These are phyloP conservation scores for Sphinx pinastri DNA, from an alignment of 2,888 invertebrate species.

Conservation along the genomic window DNA sequence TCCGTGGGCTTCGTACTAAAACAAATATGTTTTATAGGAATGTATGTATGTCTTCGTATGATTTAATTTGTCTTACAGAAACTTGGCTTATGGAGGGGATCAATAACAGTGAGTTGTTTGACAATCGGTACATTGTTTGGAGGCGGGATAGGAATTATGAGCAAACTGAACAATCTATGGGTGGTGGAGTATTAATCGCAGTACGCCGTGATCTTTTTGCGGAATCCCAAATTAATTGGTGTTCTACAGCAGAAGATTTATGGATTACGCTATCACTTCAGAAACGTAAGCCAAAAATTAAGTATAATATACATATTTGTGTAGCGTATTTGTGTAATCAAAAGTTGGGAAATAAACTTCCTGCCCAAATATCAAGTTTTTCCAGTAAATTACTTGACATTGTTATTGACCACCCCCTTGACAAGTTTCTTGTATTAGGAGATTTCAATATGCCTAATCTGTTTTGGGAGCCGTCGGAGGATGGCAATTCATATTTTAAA, in stretches of 20 bases:
- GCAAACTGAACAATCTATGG: too few species aligned
- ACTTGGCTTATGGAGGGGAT: too few species aligned
- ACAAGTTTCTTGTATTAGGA: not conserved
- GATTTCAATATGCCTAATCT: not conserved
- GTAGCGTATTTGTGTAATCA: not conserved
- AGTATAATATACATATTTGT: too few species aligned
- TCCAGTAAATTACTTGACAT: not conserved
- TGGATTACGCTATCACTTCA: not conserved
- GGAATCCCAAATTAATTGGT: not conserved
- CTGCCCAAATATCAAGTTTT: not conserved
- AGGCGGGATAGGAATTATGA: too few species aligned
- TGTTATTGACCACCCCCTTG: slow-evolving; percentile 1
- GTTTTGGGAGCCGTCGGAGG: not conserved
- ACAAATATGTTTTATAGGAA: too few species aligned
- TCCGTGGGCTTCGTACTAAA: too few species aligned
- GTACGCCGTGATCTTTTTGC: too few species aligned
- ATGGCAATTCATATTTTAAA: not conserved
- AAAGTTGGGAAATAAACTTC: not conserved
- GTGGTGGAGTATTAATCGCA: too few species aligned
- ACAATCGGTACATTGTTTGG: too few species aligned
- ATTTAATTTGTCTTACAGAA: too few species aligned
- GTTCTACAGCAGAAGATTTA: slow-evolving; percentile 2
- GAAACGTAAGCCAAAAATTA: slow-evolving; percentile 3
- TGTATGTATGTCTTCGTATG: too few species aligned
- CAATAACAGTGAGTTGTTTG: too few species aligned